phyloP scores from a whole-genome alignment of 2,797 vertebrate genomes.

The Setipinna tenuifilis region DNA sequence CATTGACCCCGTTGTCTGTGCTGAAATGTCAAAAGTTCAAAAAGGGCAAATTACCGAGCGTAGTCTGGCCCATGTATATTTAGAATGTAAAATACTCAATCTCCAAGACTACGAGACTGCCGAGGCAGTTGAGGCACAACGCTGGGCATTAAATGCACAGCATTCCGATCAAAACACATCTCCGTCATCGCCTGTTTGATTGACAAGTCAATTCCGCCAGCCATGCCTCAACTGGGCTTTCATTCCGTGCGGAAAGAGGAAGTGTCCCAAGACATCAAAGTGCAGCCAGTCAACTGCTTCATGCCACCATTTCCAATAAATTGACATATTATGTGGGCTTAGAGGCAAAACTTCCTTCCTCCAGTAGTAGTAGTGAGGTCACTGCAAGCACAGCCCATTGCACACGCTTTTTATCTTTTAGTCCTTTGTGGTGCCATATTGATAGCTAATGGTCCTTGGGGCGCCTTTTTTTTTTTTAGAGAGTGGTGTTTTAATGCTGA shows the following conservation, averaged over 20 bases:
- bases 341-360: constrained; percentile 30
- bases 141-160: constrained; percentile 5
- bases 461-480: constrained; percentile 34
- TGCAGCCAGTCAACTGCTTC: not conserved
- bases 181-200: constrained; percentile 36
- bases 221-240: constrained; percentile 38
- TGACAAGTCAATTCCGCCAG: constrained; percentile 40
- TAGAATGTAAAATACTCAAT: not conserved
- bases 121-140: not conserved
- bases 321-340: constrained; percentile 27
- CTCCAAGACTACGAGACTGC: not conserved
- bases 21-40: constrained; percentile 10
- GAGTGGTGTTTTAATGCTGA: constrained; percentile 46
- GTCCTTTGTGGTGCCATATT: constrained; percentile 41
- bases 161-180: constrained; percentile 36
- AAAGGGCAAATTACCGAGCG: not conserved
- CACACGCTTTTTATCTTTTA: constrained; percentile 12
- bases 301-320: constrained; percentile 36
- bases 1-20: not conserved
- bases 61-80: not conserved
- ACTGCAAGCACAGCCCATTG: constrained; percentile 16
- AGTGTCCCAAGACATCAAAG: constrained; percentile 12
- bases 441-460: constrained; percentile 50
- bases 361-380: constrained; percentile 8
- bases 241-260: constrained; percentile 1